Evolutionary conservation across 92 coral and sea anemone genomes (phyloP).

Genomic region (Plumapathes pennacea): DNA sequence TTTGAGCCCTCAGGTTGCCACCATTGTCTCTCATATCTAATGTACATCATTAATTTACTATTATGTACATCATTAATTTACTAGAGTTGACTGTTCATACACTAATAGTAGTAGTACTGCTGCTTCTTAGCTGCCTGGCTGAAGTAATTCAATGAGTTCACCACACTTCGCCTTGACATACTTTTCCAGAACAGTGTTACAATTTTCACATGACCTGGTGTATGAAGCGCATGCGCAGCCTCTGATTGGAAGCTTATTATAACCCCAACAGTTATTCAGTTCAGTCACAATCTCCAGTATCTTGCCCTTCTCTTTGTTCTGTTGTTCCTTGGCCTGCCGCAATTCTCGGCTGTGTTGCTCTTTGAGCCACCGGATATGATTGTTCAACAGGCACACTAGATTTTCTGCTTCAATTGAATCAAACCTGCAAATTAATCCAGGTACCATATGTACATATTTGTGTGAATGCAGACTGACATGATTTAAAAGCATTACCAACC

Average conservation of each 20-base stretch:
- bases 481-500: no score
- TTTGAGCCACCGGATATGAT: slow-evolving; percentile 74
- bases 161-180: slow-evolving; percentile 75
- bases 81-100: no score
- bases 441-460: no score
- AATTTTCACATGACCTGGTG: slow-evolving; percentile 77
- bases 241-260: slow-evolving; percentile 74
- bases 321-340: slow-evolving; percentile 60
- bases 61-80: no score
- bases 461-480: no score
- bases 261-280: slow-evolving; percentile 73
- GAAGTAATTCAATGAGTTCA: slow-evolving; percentile 54
- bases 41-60: no score
- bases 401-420: slow-evolving; percentile 67
- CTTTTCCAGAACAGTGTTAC: slow-evolving; percentile 70
- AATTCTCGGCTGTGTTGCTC: slow-evolving; percentile 69
- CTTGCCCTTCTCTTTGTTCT: slow-evolving; percentile 48
- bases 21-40: no score
- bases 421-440: no score
- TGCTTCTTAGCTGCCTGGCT: no score
- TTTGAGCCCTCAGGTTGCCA: no score
- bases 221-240: slow-evolving; percentile 83
- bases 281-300: slow-evolving; percentile 58
- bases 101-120: no score
- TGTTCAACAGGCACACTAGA: slow-evolving; percentile 59